Evolutionary conservation across 1,140 invertebrate species (phyloP), one percentile per base, ranked within the genome.

Genomic region (Drosophila quadrilineata): DNA sequence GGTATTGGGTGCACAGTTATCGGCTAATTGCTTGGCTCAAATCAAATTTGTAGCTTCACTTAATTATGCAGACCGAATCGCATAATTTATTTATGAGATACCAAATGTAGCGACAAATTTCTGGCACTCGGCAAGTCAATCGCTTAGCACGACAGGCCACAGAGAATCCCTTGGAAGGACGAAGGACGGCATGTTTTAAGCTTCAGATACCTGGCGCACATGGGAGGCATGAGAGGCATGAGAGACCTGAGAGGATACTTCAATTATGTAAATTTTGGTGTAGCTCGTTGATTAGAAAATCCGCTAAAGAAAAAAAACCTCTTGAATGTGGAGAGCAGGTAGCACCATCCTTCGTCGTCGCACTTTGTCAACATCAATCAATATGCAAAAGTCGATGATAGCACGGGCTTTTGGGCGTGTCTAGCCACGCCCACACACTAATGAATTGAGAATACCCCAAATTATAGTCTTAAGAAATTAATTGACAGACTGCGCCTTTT

Each of bases 51-150:
- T 50, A 71, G 53, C 49, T 45, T 43, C 28, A 62, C 38, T 58
- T 77, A 76, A 85, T 85, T 84, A 84, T 74, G 59, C 56, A 19
- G 36, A 29, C 48, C 53, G 28, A 43, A 16, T 36, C 36, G 48
- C 70, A 85, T 84, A 85, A 84, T 85, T 84, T 68, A 84, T 84
- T 84, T 85, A 84, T 70, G 71, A 64, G 60, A 48, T 58, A 75
- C 46, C 77, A 85, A 84, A 84, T 84, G 79, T 71, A 72, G 77
- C 77, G 79, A 74, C 79, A 84, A 84, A 84, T 84, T 84, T 66
- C 56, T 66, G 53, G 63, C 79, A 77, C 79, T 84, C 77, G 65
- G 60, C 77, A 45, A 74, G 73, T 77, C 77, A 74, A 77, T 84
- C 75, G 67, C 57, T 52, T 54, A 56, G 16, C 17, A 17, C 68